A percentile compares a stretch with the other conserved stretches of the same genome.
phyloP scores from a whole-genome alignment of 1,140 invertebrate species.

The Protaetia brevitarsis region DNA sequence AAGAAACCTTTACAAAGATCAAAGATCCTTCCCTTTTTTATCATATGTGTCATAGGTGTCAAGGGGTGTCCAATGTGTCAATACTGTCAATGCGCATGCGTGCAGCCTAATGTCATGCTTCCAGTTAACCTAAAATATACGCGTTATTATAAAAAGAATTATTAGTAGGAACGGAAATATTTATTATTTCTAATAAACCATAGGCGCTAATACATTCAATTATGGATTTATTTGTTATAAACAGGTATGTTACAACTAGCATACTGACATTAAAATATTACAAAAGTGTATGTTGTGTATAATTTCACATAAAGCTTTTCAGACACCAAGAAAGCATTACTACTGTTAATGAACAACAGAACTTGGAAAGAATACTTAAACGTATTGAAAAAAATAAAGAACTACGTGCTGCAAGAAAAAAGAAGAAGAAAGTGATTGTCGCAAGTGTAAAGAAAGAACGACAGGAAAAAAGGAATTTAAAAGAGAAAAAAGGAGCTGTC shows the following conservation, averaged over 20 bases:
- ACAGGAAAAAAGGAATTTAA: constrained; percentile 20
- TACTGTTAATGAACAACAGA: constrained; percentile 35
- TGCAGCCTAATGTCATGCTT: too few relatives aligned
- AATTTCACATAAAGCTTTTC: constrained; percentile 21
- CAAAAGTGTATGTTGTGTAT: too few relatives aligned
- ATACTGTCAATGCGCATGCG: too few relatives aligned
- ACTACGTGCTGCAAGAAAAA: constrained; percentile 26
- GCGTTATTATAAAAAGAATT: too few relatives aligned
- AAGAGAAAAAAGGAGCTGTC: neutral
- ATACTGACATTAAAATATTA: constrained; percentile 15
- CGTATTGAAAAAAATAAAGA: constrained; percentile 40
- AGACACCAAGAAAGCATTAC: constrained; percentile 33
- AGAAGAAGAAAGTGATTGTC: constrained; percentile 32
- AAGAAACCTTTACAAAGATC: too few relatives aligned
- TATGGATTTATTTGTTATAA: constrained; percentile 44
- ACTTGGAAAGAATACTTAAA: constrained; percentile 36
- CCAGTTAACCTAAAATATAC: too few relatives aligned
- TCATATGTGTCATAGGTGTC: too few relatives aligned
- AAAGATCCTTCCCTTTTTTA: too few relatives aligned
- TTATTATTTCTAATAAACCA: too few relatives aligned
- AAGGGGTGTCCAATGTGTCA: too few relatives aligned
- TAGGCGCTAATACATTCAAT: too few relatives aligned
- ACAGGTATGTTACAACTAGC: constrained; percentile 32
- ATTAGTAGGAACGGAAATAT: too few relatives aligned
- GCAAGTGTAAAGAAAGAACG: constrained; percentile 31